phyloP scores from a whole-genome alignment of 2,797 vertebrate species.

The Arnoldichthys spilopterus region DNA sequence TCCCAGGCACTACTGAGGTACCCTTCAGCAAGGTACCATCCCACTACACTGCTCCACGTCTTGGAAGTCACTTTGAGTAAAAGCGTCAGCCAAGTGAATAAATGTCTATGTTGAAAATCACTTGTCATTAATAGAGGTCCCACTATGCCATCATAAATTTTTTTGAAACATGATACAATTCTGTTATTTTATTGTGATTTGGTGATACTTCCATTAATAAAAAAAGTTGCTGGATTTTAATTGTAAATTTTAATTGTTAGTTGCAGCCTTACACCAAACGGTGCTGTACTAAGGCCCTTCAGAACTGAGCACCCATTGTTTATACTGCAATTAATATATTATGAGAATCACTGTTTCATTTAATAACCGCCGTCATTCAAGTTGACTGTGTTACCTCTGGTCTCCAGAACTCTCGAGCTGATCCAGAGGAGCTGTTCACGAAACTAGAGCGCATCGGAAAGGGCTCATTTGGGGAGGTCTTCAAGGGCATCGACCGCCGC shows the following conservation, averaged over 20 bases:
- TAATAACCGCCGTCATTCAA: not conserved
- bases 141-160: too few relatives aligned
- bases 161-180: too few relatives aligned
- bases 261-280: not conserved
- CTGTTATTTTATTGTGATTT: too few relatives aligned
- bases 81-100: too few relatives aligned
- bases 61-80: too few relatives aligned
- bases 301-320: not conserved
- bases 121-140: too few relatives aligned
- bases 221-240: too few relatives aligned
- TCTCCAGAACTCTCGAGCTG: slow-evolving; percentile 88
- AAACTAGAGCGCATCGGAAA: slow-evolving; percentile 98
- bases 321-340: not conserved
- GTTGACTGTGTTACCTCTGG: not conserved
- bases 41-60: too few relatives aligned
- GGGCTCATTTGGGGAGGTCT: slow-evolving; percentile 97
- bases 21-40: too few relatives aligned
- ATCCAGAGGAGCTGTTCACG: slow-evolving; percentile 97
- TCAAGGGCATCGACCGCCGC: slow-evolving; percentile 98
- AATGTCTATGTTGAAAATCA: too few relatives aligned
- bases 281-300: not conserved
- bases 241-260: not conserved
- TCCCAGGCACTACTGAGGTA: too few relatives aligned
- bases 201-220: too few relatives aligned
- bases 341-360: not conserved